These are phyloP conservation scores for Tolypeutes matacus DNA, from an alignment of 2,797 vertebrate genomes.

Conservation along the genomic window DNA sequence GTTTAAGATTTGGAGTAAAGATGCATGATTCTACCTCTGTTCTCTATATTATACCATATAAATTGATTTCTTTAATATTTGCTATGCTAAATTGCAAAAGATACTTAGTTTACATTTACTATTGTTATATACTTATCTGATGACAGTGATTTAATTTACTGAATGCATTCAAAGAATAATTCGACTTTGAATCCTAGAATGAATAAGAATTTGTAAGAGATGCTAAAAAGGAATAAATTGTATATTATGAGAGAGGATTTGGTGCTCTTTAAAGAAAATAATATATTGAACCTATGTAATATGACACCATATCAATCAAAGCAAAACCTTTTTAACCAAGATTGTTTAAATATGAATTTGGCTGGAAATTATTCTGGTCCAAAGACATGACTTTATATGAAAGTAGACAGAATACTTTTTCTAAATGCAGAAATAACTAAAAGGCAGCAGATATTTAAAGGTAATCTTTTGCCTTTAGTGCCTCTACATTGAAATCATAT, in stretches of 20 bases:
- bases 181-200: background rate
- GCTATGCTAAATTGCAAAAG: background rate
- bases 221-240: background rate
- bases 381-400: background rate
- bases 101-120: background rate
- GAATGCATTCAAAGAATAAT: background rate
- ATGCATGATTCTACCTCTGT: background rate
- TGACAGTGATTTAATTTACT: background rate
- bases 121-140: background rate
- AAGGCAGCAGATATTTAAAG: background rate
- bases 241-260: background rate
- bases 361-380: background rate
- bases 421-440: background rate
- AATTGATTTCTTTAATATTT: background rate
- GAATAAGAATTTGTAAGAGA: background rate
- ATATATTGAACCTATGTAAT: background rate
- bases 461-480: background rate
- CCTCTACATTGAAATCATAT: background rate
- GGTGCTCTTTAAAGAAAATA: constrained; percentile 25
- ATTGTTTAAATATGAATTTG: background rate
- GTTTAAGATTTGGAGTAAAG: background rate
- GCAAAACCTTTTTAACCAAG: background rate
- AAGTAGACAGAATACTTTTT: background rate
- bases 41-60: background rate
- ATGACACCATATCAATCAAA: background rate